Conservation (phyloP, 2,888 invertebrate genomes). For the Ophraella communa region DNA sequence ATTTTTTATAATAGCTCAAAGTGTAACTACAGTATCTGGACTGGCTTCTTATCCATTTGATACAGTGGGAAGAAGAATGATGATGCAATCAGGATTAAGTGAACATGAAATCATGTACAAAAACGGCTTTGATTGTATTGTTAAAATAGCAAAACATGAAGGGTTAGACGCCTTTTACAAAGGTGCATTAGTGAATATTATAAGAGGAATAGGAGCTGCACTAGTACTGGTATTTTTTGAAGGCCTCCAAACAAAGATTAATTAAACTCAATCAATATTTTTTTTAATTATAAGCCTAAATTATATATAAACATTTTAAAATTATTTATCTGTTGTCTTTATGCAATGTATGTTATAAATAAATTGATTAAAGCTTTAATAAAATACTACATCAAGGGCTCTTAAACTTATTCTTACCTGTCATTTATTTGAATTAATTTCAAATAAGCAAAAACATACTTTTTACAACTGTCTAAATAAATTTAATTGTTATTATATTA, state of each 20-base stretch:
- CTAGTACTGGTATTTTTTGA: constrained; percentile 63
- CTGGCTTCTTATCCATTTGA: constrained; percentile 80
- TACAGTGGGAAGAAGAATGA: constrained; percentile 75
- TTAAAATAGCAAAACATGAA: constrained; percentile 68
- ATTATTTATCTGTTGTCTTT: no score
- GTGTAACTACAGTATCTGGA: constrained; percentile 75
- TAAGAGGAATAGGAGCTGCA: constrained; percentile 70
- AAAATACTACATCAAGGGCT: no score
- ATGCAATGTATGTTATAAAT: no score
- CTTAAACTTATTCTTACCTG: no score
- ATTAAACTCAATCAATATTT: background rate
- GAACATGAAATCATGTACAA: constrained; percentile 70
- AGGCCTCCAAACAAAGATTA: background rate
- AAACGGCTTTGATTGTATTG: constrained; percentile 74
- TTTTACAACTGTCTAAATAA: no score
- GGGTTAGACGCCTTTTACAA: constrained; percentile 75
- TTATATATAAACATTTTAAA: no score
- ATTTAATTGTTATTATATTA: no score
- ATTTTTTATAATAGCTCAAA: constrained; percentile 69
- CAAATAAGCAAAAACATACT: no score
- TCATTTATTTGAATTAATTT: no score
- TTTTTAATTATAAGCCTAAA: no score
- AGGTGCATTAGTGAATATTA: constrained; percentile 70
- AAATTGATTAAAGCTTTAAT: no score
- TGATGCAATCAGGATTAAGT: constrained; percentile 78